A percentile compares a stretch with the other conserved stretches of the same genome.
These are phyloP conservation scores for Urocyon cinereoargenteus DNA, from an alignment of 2,797 vertebrate genomes.

Conservation along the genomic window DNA sequence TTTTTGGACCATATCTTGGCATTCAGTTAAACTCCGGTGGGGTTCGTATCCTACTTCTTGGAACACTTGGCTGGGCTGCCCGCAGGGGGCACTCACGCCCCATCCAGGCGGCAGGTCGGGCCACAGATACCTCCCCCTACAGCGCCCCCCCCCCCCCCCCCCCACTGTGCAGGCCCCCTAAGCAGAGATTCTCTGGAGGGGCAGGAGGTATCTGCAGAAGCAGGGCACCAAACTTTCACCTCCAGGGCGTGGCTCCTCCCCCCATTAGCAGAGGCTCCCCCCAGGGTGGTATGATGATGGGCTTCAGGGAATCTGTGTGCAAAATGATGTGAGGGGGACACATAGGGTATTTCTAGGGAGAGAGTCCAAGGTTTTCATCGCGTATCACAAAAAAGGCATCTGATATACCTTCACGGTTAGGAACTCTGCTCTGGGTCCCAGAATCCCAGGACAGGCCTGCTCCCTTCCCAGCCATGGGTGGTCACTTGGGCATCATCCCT, in stretches of 20 bases:
- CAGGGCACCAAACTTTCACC: not conserved
- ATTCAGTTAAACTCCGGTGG: not conserved
- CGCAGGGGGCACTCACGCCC: constrained; percentile 59
- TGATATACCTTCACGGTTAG: not conserved
- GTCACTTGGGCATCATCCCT: not conserved
- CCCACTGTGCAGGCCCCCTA: too few species aligned
- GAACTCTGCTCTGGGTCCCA: not conserved
- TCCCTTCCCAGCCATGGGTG: not conserved
- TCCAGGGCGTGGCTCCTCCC: not conserved
- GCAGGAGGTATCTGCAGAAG: not conserved
- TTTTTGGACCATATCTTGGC: not conserved
- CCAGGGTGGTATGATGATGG: not conserved
- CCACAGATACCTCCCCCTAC: rapidly evolving
- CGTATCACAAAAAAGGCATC: not conserved
- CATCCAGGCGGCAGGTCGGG: not conserved
- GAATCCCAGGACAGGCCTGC: not conserved
- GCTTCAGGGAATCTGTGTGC: not conserved
- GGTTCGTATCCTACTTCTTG: not conserved
- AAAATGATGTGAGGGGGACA: not conserved
- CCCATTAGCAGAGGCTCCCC: not conserved
- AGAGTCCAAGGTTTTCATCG: not conserved
- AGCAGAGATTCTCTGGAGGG: not conserved
- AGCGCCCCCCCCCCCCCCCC: rapidly evolving
- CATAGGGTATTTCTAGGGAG: not conserved
- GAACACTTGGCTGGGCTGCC: not conserved